Conservation (phyloP, 2,797 vertebrate genomes). For the Chelon auratus region DNA sequence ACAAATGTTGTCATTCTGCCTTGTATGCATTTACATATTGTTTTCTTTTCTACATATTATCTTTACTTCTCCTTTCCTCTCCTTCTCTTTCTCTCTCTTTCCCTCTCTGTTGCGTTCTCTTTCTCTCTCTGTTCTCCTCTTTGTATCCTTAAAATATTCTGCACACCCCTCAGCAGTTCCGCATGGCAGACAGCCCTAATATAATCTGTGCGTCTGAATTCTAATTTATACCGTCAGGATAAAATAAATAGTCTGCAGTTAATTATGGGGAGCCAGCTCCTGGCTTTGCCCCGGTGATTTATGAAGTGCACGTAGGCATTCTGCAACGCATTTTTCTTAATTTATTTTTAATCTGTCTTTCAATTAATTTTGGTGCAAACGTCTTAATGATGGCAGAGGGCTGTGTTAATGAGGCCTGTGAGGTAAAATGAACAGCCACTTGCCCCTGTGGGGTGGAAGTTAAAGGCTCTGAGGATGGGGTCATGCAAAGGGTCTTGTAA, state of each 20-base stretch:
- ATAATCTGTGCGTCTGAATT: conserved; percentile 98
- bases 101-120: conserved; percentile 32
- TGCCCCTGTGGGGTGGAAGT: conserved; percentile 49
- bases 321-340: conserved; percentile 98
- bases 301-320: conserved; percentile 92
- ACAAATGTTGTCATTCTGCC: conserved; percentile 75
- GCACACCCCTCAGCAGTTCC: conserved; percentile 93
- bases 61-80: conserved; percentile 42
- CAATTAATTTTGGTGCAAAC: conserved; percentile 98
- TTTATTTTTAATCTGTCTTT: conserved; percentile 99
- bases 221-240: conserved; percentile 98
- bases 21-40: conserved; percentile 78
- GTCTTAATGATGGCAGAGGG: conserved; percentile 97
- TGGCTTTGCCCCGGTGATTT: conserved; percentile 94
- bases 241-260: conserved; percentile 99
- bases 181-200: conserved; percentile 96
- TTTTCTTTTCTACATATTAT: conserved; percentile 73
- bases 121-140: conserved; percentile 72
- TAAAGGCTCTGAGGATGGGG: conserved; percentile 52
- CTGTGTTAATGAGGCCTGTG: conserved; percentile 89
- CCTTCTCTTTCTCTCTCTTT: conserved; percentile 16
- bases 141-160: conserved; percentile 94
- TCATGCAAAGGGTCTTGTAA: conserved; percentile 44
- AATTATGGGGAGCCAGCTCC: conserved; percentile 94
- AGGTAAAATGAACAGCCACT: conserved; percentile 69